Evolutionary conservation across 1,140 invertebrate genomes (phyloP).

Genomic region (Plodia interpunctella): DNA sequence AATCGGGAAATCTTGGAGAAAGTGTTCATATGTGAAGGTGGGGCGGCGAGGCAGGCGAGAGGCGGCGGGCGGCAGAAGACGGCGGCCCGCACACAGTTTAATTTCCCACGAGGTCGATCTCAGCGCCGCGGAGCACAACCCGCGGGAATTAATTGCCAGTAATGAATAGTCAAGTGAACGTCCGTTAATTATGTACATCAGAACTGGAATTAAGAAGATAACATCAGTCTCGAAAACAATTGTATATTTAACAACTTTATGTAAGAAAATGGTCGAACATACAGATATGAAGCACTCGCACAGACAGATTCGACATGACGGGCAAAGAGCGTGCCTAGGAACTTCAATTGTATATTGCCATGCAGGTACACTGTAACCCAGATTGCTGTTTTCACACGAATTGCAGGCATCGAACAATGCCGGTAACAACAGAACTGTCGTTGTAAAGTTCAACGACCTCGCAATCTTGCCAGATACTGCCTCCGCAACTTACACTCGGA

Average conservation of each 20-base stretch:
- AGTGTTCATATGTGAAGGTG: conserved; percentile 66
- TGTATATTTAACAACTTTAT: conserved; percentile 12
- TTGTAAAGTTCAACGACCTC: conserved; percentile 53
- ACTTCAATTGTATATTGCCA: conserved; percentile 23
- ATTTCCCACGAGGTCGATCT: conserved; percentile 77
- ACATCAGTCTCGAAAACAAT: conserved; percentile 18
- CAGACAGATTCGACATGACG: not conserved
- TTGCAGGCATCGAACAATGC: conserved; percentile 61
- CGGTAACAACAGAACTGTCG: conserved; percentile 48
- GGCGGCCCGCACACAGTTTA: conserved; percentile 74
- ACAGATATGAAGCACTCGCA: not conserved
- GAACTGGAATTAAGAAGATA: conserved; percentile 44
- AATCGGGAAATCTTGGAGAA: conserved; percentile 68
- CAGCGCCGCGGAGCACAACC: conserved; percentile 68
- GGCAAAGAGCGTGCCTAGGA: conserved; percentile 12
- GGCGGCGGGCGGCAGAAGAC: conserved; percentile 47
- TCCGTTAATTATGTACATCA: conserved; percentile 72
- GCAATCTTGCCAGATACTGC: conserved; percentile 18
- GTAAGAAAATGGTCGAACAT: not conserved
- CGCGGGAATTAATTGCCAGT: conserved; percentile 76
- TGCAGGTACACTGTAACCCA: conserved; percentile 28
- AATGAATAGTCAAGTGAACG: conserved; percentile 76
- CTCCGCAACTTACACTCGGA: conserved; percentile 1
- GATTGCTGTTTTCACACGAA: conserved; percentile 59
- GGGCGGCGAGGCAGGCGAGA: conserved; percentile 40